Evolutionary conservation across 2,113 vertebrate species (phyloP).

Genomic region (Vanacampus margaritifer): DNA sequence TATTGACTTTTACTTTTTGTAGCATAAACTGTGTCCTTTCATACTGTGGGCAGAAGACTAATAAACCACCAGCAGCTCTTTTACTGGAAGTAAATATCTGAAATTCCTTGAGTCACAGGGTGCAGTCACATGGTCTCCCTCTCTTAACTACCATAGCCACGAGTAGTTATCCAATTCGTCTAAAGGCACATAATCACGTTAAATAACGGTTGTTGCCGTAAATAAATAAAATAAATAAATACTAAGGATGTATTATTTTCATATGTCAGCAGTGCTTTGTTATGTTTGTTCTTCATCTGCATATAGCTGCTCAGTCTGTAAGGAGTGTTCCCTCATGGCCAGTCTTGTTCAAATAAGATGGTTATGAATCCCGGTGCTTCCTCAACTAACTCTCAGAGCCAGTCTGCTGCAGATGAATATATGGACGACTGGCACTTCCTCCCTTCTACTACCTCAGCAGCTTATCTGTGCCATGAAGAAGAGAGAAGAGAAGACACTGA

Average conservation of each 20-base stretch:
- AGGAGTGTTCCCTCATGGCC: slow-evolving; percentile 6
- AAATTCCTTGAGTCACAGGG: slow-evolving; percentile 50
- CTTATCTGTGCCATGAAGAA: slow-evolving; percentile 15
- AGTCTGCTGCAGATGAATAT: slow-evolving; percentile 13
- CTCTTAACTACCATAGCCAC: slow-evolving; percentile 9
- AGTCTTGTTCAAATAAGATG: slow-evolving; percentile 1
- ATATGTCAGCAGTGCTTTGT: not conserved
- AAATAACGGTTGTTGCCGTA: not conserved
- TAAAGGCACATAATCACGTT: not conserved
- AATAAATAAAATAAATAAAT: no score
- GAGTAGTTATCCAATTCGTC: slow-evolving; percentile 14
- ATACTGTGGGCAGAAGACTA: not conserved
- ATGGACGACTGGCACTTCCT: slow-evolving; percentile 62
- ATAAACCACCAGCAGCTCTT: not conserved
- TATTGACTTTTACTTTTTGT: not conserved
- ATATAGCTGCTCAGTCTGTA: slow-evolving; percentile 31
- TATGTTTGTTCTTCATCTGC: not conserved
- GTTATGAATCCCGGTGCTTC: slow-evolving; percentile 46
- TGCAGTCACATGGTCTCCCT: slow-evolving; percentile 37
- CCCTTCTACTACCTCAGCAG: slow-evolving; percentile 25
- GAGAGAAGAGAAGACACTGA: slow-evolving; percentile 53
- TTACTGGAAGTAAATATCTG: slow-evolving; percentile 23
- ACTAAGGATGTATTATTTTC: not conserved
- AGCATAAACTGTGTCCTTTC: not conserved
- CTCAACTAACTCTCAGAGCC: slow-evolving; percentile 3